Evolutionary conservation across 2,113 vertebrate genomes (phyloP), one percentile per base, ranked within the genome.

Genomic region (Otus sunia): DNA sequence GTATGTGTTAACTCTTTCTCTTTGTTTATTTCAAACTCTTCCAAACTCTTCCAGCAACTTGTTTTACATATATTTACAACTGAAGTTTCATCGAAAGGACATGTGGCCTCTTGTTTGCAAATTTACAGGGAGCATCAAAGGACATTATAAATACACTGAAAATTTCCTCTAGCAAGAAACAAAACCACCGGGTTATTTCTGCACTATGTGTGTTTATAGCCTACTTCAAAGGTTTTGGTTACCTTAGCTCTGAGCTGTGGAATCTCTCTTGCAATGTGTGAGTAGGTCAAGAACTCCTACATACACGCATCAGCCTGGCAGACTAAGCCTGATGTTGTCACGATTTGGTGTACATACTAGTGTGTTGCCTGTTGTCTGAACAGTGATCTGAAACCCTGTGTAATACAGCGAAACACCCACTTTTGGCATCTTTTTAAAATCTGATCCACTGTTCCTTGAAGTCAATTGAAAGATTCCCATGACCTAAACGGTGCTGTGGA

Each of bases 121-220:
- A 97, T 97, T 92, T 96, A 86, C 53, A 79, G 52, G 43, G 27
- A 78, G 89, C 96, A 97, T 98, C 97, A 98, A 98, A 98, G 85
- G 39, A 60, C 77, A 90, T 95, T 91, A 94, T 96, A 96, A 97
- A 93, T 93, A 95, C 78, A 88, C 66, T 77, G 89, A 97, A 90
- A 97, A 93, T 94, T 95, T 97, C 94, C 96, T 94, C 80, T 71
- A 26, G 93, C 88, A 85, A 96, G 84, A 96, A 94, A 62, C 58
- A 87, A 79, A 94, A 67, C 92, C 74, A 37, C 91, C 59, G 29
- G 63, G 30, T 85, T 90, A 68, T 96, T 96, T 90, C 91, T 96
- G 88, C 66, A 16, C 37, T 88, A n/a, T 62, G 37, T 89, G 37
- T 94, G 96, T 96, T 95, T 93, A 86, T 74, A 90, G 63, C 94